Evolutionary conservation across 1,140 invertebrate genomes (phyloP).

Genomic region (Gonioctena quinquepunctata): DNA sequence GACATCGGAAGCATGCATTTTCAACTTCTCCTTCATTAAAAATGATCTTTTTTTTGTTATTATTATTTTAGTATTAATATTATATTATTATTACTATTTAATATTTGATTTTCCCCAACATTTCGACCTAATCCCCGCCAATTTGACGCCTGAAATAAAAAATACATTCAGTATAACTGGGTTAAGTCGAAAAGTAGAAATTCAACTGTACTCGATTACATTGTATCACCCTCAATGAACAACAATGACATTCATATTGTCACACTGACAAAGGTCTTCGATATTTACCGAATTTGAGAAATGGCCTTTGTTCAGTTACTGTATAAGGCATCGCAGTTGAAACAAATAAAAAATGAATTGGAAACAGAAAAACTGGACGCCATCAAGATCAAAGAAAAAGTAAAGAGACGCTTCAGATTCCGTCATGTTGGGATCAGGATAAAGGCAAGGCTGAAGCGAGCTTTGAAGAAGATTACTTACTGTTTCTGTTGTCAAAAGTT

Average conservation of each 20-base stretch:
- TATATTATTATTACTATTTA: no score
- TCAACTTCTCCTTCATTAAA: no score
- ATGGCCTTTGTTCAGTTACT: constrained; percentile 45
- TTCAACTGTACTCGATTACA: no score
- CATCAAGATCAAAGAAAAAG: constrained; percentile 25
- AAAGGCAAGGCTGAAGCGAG: constrained; percentile 26
- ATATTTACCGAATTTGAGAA: constrained; percentile 1
- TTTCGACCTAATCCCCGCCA: no score
- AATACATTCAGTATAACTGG: not conserved
- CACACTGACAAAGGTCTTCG: not conserved
- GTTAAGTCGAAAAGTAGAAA: no score
- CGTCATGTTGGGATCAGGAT: constrained; percentile 35
- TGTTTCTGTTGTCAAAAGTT: constrained; percentile 36
- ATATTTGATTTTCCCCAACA: no score
- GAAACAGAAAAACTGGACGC: constrained; percentile 45
- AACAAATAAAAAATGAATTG: constrained; percentile 32
- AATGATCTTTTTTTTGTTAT: no score
- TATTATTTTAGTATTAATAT: no score
- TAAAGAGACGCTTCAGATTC: constrained; percentile 34
- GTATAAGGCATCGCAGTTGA: constrained; percentile 36
- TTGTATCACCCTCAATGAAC: not conserved
- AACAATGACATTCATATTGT: not conserved
- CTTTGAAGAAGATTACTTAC: constrained; percentile 24
- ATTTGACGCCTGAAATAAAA: not conserved
- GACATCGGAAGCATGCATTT: no score